Evolutionary conservation across 2,888 invertebrate species (phyloP).

Genomic region (Pyrgus malvae): DNA sequence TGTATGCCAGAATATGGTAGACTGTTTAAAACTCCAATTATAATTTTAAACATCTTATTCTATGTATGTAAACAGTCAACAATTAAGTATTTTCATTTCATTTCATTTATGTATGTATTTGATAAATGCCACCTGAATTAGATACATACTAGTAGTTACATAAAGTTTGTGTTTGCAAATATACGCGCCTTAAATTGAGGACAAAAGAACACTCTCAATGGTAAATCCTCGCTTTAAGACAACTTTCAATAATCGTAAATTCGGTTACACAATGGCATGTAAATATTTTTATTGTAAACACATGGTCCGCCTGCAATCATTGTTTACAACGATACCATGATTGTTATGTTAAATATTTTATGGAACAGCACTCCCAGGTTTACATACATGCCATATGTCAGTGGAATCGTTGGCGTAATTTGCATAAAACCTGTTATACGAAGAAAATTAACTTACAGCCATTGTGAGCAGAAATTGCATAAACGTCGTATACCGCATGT

Average conservation of each 20-base stretch:
- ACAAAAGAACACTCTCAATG: background rate
- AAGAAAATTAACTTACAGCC: conserved; percentile 53
- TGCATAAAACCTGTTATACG: conserved; percentile 45
- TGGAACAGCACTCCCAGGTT: conserved; percentile 30
- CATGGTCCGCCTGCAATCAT: conserved; percentile 12
- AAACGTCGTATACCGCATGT: conserved; percentile 66
- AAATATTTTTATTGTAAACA: conserved; percentile 21
- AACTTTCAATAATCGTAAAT: conserved; percentile 5
- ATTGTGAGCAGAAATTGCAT: conserved; percentile 72
- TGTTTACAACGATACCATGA: conserved; percentile 9
- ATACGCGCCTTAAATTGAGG: background rate
- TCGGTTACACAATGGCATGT: conserved; percentile 1
- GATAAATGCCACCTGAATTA: no score
- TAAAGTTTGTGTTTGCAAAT: no score
- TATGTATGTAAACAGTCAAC: no score
- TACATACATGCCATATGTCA: conserved; percentile 43
- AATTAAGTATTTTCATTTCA: no score
- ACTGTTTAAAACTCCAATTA: no score
- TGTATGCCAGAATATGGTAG: no score
- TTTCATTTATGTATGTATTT: no score
- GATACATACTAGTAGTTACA: no score
- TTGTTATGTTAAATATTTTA: conserved; percentile 31
- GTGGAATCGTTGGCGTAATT: conserved; percentile 40
- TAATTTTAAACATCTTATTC: no score
- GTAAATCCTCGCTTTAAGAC: background rate